Evolutionary conservation across 2,797 vertebrate genomes (phyloP), one percentile per base, ranked within the genome.

Genomic region (Salarias fasciatus): DNA sequence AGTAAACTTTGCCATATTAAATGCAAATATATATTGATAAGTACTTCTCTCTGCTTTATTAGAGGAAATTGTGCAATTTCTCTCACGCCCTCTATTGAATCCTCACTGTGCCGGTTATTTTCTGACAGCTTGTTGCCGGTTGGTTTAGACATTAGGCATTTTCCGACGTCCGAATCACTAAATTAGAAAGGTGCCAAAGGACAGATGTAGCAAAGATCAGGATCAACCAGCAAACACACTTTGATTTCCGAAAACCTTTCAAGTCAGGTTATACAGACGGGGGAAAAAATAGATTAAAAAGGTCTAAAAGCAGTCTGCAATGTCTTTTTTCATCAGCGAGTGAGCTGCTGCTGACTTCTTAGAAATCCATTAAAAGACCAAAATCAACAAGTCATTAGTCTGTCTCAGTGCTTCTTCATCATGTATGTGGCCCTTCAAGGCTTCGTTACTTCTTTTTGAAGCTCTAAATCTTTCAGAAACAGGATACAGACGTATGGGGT

Each of bases 101-200:
- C 53, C 52, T 74, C 24, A 6, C 66, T 28, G 42, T 40, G 68
- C 53, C 61, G 64, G 64, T 53, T 29, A 53, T 31, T 65, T 48
- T 77, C 52, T 57, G 53, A 53, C 67, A 13, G 58, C 64, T 48
- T 65, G 62, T 54, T 78, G 64, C 64, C 48, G 62, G 63, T 75
- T 68, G 67, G 58, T 54, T 54, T 28, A 63, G 63, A 68, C 49
- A 36, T 47, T 15, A 5, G 18, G 18, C 49, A 37, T 66, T 60
- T 2, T 55, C 62, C 47, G 49, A 78, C 61, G 53, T 58, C 64
- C 65, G 62, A 79, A 86, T 86, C 68, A 68, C 78, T 82, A 61
- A 57, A 73, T 2, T 24, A 24, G 24, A 57, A 52, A 66, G 78
- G 78, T 75, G 36, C 10, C 44, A 18, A 38, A 51, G n/a, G 45